Evolutionary conservation across 2,888 invertebrate species (phyloP).

Genomic region (Eucriotettix oculatus): DNA sequence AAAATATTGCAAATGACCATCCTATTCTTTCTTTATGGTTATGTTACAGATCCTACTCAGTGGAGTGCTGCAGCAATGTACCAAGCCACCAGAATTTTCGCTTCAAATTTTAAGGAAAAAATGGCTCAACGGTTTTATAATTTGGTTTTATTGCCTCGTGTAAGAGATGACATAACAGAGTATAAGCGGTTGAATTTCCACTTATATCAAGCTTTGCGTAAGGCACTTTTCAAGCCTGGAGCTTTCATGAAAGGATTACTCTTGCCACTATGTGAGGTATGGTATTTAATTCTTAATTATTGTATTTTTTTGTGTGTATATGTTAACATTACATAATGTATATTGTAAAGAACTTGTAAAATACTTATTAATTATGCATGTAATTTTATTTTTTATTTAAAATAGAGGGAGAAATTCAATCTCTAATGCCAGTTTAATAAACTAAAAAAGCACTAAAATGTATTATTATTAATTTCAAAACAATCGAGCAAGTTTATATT

Average conservation of each 20-base stretch:
- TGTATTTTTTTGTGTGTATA: neutral
- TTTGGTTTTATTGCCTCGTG: conserved; percentile 75
- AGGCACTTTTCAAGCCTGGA: conserved; percentile 89
- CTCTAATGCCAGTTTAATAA: too few species aligned
- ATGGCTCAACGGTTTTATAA: conserved; percentile 95
- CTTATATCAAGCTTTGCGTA: conserved; percentile 82
- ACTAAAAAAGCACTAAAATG: too few species aligned
- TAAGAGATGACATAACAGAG: conserved; percentile 89
- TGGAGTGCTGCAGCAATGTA: conserved; percentile 99
- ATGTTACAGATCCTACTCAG: conserved; percentile 55
- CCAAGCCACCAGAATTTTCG: conserved; percentile 87
- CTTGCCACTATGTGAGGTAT: conserved; percentile 41
- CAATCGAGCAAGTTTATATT: too few species aligned
- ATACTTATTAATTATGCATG: too few species aligned
- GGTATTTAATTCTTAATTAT: conserved; percentile 4
- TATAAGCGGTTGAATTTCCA: conserved; percentile 93
- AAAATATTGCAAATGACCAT: neutral
- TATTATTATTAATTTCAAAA: too few species aligned
- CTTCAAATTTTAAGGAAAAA: conserved; percentile 89
- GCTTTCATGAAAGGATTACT: conserved; percentile 90
- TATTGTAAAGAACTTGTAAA: too few species aligned
- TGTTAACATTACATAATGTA: too few species aligned
- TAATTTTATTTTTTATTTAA: too few species aligned
- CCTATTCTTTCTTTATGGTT: neutral
- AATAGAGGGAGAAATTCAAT: too few species aligned